Evolutionary conservation across 2,888 invertebrate species (phyloP).

Genomic region (Lepidocyrtoides sp.): DNA sequence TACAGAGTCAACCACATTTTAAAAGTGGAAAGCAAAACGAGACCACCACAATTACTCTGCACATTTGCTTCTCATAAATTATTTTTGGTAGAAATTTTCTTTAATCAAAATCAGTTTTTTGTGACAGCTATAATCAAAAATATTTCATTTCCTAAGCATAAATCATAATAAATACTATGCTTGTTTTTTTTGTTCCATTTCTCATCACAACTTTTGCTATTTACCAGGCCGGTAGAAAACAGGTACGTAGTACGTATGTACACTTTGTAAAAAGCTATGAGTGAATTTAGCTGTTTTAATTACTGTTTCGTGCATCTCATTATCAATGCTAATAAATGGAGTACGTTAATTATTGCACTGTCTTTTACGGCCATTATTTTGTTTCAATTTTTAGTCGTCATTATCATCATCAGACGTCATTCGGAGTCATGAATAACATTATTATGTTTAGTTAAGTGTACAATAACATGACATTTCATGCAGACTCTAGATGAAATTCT

Average conservation of each 20-base stretch:
- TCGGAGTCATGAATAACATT: too few relatives aligned
- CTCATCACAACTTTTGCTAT: background rate
- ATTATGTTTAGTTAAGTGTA: too few relatives aligned
- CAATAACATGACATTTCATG: too few relatives aligned
- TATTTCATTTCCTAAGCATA: background rate
- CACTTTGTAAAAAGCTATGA: too few relatives aligned
- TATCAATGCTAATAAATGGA: background rate
- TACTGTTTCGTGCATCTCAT: constrained; percentile 18
- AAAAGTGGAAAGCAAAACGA: constrained; percentile 46
- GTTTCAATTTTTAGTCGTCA: too few relatives aligned
- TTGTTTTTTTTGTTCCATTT: background rate
- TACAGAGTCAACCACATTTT: constrained; percentile 22
- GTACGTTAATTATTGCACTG: background rate
- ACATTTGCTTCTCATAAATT: background rate
- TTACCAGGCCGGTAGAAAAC: background rate
- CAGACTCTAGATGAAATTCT: too few relatives aligned
- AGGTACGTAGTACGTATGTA: background rate
- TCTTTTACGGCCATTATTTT: too few relatives aligned
- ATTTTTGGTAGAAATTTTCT: constrained; percentile 9
- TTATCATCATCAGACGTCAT: too few relatives aligned
- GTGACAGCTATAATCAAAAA: background rate
- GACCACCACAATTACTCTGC: constrained; percentile 10
- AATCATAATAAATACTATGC: background rate
- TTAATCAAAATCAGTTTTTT: constrained; percentile 26
- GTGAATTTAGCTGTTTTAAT: constrained; percentile 6